These are phyloP conservation scores for Mystacornis crossleyi DNA, from an alignment of 2,113 vertebrate species.

Conservation along the genomic window DNA sequence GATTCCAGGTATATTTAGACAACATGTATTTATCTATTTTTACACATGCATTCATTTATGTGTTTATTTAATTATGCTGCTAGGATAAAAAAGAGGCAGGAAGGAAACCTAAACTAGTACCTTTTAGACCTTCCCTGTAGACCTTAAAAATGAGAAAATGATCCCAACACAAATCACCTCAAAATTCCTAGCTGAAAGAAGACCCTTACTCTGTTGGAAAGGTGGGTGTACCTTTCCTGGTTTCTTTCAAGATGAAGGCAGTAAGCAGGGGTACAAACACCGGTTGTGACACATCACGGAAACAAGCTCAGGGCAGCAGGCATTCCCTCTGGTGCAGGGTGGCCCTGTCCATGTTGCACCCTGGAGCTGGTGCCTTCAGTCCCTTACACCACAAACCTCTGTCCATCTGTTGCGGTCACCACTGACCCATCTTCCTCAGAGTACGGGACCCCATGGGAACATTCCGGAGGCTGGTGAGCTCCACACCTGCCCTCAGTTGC, in stretches of 20 bases:
- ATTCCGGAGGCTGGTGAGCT: background rate
- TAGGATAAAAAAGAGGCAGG: background rate
- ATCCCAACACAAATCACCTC: background rate
- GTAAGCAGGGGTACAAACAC: rapidly evolving
- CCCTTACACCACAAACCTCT: background rate
- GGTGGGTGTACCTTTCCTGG: background rate
- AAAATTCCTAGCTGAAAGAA: background rate
- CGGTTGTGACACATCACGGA: background rate
- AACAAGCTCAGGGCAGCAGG: background rate
- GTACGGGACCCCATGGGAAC: rapidly evolving
- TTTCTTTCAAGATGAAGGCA: background rate
- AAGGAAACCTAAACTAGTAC: background rate
- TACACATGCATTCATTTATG: background rate
- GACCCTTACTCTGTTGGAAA: background rate
- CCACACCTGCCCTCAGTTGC: rapidly evolving
- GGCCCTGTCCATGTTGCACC: rapidly evolving
- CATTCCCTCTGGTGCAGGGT: background rate
- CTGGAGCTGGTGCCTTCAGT: background rate
- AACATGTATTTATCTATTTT: background rate
- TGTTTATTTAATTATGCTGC: background rate
- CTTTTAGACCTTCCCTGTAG: background rate
- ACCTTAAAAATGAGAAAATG: background rate
- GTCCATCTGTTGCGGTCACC: background rate
- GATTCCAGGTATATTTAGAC: background rate
- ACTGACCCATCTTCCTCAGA: background rate